A percentile compares a stretch with the other conserved stretches of the same genome.
Evolutionary conservation across 2,113 vertebrate genomes (phyloP).

Genomic region (Xiphophorus hellerii): DNA sequence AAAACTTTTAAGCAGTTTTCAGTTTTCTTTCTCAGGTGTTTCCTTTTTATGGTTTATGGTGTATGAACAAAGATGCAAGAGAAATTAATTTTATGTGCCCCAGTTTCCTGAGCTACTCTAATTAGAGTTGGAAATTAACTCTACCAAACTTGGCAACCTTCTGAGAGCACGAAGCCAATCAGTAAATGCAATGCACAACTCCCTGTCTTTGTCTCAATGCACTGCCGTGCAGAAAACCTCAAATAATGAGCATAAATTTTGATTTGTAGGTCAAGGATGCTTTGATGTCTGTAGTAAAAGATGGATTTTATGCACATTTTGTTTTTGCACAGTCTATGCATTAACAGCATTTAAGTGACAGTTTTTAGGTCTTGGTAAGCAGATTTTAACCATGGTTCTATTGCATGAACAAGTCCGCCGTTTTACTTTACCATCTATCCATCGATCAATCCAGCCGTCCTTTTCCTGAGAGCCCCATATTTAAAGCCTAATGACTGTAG

Average conservation of each 20-base stretch:
- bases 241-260: not conserved
- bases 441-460: not conserved
- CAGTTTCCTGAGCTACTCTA: constrained; percentile 59
- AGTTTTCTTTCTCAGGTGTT: constrained; percentile 32
- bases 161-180: constrained; percentile 22
- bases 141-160: constrained; percentile 5
- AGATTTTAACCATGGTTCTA: not conserved
- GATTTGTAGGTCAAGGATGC: constrained; percentile 2
- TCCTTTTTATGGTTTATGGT: constrained; percentile 26
- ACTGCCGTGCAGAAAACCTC: not conserved
- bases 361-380: not conserved
- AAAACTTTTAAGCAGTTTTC: constrained; percentile 60
- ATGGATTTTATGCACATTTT: not conserved
- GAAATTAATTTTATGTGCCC: constrained; percentile 56
- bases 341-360: not conserved
- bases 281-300: not conserved
- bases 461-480: not conserved
- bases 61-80: constrained; percentile 40
- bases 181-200: constrained; percentile 12
- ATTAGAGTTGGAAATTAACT: constrained; percentile 64
- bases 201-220: not conserved
- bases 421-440: not conserved
- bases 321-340: not conserved
- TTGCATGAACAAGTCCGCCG: not conserved
- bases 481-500: too few relatives aligned